Conservation (phyloP, 2,113 vertebrate genomes). For the Scophthalmus maximus region DNA sequence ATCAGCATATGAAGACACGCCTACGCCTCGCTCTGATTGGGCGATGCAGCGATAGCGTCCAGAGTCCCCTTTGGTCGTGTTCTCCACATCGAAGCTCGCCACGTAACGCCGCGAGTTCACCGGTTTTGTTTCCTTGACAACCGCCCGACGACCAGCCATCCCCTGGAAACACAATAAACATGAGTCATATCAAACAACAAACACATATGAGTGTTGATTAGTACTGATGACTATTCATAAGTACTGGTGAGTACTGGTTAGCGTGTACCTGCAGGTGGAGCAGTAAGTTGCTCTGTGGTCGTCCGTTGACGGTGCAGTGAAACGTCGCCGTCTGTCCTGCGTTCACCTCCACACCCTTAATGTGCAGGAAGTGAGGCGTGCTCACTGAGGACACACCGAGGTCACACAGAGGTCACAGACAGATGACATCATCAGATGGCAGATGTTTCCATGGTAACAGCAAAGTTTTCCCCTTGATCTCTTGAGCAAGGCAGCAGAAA, state of each 20-base stretch:
- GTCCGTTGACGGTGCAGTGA: slow-evolving; percentile 92
- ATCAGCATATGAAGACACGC: slow-evolving; percentile 92
- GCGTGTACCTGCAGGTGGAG: slow-evolving; percentile 92
- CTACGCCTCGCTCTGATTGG: slow-evolving; percentile 90
- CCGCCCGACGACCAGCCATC: slow-evolving; percentile 85
- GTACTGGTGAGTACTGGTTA: neutral
- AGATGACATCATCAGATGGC: slow-evolving; percentile 38
- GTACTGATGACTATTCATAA: neutral
- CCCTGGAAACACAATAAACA: slow-evolving; percentile 80
- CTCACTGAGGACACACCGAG: slow-evolving; percentile 82
- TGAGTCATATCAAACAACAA: neutral
- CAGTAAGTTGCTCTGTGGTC: slow-evolving; percentile 83
- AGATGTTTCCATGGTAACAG: neutral
- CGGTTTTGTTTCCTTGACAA: slow-evolving; percentile 88
- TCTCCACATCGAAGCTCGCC: slow-evolving; percentile 90
- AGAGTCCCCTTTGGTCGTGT: slow-evolving; percentile 90
- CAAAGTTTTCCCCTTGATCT: slow-evolving; percentile 5
- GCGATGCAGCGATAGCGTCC: slow-evolving; percentile 95
- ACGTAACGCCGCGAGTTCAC: slow-evolving; percentile 87
- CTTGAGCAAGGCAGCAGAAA: slow-evolving; percentile 25
- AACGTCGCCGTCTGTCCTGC: slow-evolving; percentile 92
- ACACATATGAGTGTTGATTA: neutral
- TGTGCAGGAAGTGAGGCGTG: slow-evolving; percentile 94
- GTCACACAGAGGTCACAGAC: slow-evolving; percentile 32
- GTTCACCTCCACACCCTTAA: slow-evolving; percentile 96